These are phyloP conservation scores for Cynocephalus volans DNA, from an alignment of 2,113 vertebrate genomes.

Conservation along the genomic window DNA sequence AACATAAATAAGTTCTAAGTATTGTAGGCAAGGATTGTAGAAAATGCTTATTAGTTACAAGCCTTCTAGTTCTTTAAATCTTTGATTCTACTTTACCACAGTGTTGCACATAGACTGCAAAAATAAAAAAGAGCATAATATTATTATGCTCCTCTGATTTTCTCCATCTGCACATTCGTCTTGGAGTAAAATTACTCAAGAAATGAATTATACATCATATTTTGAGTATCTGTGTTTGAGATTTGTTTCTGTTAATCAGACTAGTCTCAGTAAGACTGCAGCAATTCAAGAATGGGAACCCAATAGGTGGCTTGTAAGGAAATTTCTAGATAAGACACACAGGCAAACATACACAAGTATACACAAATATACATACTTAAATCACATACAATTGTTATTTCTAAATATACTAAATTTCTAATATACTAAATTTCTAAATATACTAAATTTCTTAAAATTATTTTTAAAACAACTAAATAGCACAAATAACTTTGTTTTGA, in stretches of 20 bases:
- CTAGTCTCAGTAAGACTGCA: neutral
- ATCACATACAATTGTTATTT: neutral
- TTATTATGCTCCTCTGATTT: neutral
- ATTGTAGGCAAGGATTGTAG: neutral
- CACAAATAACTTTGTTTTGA: neutral
- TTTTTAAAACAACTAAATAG: neutral
- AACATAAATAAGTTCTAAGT: neutral
- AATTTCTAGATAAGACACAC: neutral
- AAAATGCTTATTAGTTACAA: neutral
- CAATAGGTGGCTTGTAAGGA: neutral
- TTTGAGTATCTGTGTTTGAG: neutral
- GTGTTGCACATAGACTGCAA: neutral
- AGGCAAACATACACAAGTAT: neutral
- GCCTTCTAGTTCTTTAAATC: neutral
- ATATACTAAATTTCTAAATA: too few relatives aligned
- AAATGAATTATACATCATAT: neutral
- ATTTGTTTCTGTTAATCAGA: conserved; percentile 52
- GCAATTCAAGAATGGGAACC: neutral
- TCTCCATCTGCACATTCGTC: neutral
- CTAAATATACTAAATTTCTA: neutral
- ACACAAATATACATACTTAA: neutral
- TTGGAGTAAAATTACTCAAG: conserved; percentile 1
- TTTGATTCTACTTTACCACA: neutral
- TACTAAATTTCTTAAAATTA: neutral
- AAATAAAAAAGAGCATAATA: neutral